Conservation (phyloP, 2,797 vertebrate species). For the Trachops cirrhosus region DNA sequence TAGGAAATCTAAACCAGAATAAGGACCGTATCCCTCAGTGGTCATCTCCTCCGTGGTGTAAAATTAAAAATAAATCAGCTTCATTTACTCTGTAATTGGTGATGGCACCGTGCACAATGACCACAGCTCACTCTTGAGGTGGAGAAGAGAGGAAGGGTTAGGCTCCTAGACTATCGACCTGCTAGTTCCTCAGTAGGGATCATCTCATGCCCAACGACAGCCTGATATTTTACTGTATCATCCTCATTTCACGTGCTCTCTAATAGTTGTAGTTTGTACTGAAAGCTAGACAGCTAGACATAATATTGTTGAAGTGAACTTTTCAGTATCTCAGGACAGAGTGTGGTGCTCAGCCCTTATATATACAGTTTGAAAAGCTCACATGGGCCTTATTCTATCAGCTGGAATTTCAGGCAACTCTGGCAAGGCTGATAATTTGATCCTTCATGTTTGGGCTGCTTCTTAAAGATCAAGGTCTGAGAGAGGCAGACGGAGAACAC, state of each 20-base stretch:
- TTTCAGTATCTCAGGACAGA: background rate
- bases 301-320: background rate
- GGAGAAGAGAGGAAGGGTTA: background rate
- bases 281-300: background rate
- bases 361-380: background rate
- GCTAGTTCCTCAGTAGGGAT: background rate
- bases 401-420: background rate
- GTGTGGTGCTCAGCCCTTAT: background rate
- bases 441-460: background rate
- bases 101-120: background rate
- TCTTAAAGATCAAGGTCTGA: background rate
- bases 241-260: background rate
- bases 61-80: background rate
- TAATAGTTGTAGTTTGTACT: background rate
- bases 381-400: background rate
- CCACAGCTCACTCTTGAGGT: background rate
- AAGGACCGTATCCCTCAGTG: background rate
- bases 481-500: background rate
- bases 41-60: background rate
- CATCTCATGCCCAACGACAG: background rate
- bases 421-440: background rate
- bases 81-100: background rate
- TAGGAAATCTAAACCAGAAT: background rate
- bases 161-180: too few species aligned
- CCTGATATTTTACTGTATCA: background rate